Percentiles rank a stretch among this genome's conserved stretches.
phyloP scores from a whole-genome alignment of 1,140 invertebrate genomes.

The Aphis craccivora region DNA sequence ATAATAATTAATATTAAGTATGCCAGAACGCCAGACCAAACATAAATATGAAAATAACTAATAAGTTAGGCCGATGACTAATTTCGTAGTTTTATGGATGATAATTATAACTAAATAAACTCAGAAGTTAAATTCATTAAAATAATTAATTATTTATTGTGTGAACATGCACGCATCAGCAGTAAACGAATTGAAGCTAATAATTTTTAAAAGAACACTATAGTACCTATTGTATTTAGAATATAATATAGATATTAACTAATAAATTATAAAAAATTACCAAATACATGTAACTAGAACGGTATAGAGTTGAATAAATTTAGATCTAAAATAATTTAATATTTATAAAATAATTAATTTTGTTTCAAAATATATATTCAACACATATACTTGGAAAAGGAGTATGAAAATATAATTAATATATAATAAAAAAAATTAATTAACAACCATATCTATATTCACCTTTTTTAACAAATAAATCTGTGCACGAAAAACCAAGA shows the following conservation, averaged over 20 bases:
- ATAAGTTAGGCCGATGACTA: not conserved
- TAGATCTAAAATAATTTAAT: not conserved
- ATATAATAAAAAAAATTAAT: not conserved
- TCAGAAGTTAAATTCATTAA: not conserved
- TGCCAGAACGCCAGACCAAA: not conserved
- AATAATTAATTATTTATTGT: not conserved
- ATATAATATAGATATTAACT: no score
- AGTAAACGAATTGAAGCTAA: not conserved
- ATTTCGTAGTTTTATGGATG: not conserved
- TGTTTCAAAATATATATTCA: no score
- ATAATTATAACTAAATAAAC: not conserved
- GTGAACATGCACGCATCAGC: not conserved
- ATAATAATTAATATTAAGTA: not conserved
- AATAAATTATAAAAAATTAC: no score
- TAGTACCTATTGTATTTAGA: not conserved
- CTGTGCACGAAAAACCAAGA: not conserved
- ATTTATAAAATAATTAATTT: not conserved
- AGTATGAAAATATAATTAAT: not conserved
- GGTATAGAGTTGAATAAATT: not conserved
- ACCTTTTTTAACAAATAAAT: not conserved
- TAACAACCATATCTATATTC: not conserved
- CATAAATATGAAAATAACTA: not conserved
- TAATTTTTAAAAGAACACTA: not conserved
- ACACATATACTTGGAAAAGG: not conserved
- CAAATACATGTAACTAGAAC: no score